These are phyloP conservation scores for Eufriesea mexicana DNA, from an alignment of 1,140 invertebrate genomes.

Conservation along the genomic window DNA sequence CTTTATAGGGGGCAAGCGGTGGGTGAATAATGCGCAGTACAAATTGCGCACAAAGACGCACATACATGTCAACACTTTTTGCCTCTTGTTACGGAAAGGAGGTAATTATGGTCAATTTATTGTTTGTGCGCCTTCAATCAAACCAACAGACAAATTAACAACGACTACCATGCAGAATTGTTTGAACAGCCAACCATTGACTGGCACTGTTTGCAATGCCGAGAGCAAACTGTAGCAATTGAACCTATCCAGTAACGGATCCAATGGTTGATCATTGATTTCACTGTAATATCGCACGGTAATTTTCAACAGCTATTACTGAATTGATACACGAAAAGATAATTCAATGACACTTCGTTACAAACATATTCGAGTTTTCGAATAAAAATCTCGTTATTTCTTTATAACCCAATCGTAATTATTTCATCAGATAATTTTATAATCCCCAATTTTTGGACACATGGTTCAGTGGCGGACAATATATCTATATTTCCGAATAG, in stretches of 20 bases:
- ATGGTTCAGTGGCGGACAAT: no score
- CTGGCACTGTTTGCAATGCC: constrained; percentile 44
- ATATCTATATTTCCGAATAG: no score
- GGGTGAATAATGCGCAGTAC: neutral
- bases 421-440: no score
- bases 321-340: no score
- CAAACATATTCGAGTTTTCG: neutral
- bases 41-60: neutral
- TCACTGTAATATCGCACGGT: constrained; percentile 28
- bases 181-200: constrained; percentile 33
- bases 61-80: constrained; percentile 2
- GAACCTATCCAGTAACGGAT: constrained; percentile 39
- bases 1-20: neutral
- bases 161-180: constrained; percentile 42
- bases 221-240: constrained; percentile 51
- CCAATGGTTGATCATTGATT: constrained; percentile 45
- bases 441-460: no score
- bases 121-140: constrained; percentile 34
- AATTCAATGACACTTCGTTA: neutral
- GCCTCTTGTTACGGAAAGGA: constrained; percentile 18
- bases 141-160: constrained; percentile 56
- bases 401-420: no score
- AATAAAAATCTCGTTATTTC: no score
- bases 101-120: constrained; percentile 54
- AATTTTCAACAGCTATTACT: constrained; percentile 5